Evolutionary conservation across 2,888 invertebrate genomes (phyloP), one percentile per base, ranked within the genome.

Genomic region (Strigamia transsilvanica): DNA sequence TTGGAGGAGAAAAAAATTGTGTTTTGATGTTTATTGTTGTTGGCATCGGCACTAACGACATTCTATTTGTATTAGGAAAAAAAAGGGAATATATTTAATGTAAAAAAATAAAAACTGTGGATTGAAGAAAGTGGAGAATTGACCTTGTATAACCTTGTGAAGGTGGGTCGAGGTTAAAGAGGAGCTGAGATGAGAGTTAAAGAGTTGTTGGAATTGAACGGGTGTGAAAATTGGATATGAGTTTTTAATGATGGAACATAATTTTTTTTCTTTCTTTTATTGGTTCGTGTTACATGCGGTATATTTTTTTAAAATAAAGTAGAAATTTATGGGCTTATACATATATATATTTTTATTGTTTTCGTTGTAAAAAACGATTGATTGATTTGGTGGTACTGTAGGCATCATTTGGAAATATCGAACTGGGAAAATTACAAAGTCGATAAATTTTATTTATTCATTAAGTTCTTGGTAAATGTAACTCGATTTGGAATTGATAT

Each of bases 391-490:
- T 23, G 32, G 73, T 9, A 38, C 27, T 0, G 38, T 2, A 15
- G 66, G 73, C 32, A 73, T 73, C 73, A 73, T 73, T 73, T 73
- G 13, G 27, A 12, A 23, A 73, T 32, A 15, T 32, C 13, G 32
- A 73, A 73, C 73, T 66, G 21, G n/a, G 27, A 73, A 73, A 73
- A 73, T 73, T 73, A 32, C 73, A 73, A 73, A 73, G 73, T 73
- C 73, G 73, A 73, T 73, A 73, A 32, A 21, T 23, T 73, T 73
- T 73, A 73, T 73, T 73, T 73, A 73, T 73, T 73, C 73, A 73
- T 73, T 27, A 73, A 73, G 73, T 73, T 73, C 13, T 32, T 27
- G 0, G 12, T 15, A 32, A 73, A 12, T 27, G 32, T 6, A 61
- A 73, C 73, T 73, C 13, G 56, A 38, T 27, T 32, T 32, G 15